phyloP scores from a whole-genome alignment of 2,797 vertebrate genomes.

The Ptychobarbus kaznakovi region DNA sequence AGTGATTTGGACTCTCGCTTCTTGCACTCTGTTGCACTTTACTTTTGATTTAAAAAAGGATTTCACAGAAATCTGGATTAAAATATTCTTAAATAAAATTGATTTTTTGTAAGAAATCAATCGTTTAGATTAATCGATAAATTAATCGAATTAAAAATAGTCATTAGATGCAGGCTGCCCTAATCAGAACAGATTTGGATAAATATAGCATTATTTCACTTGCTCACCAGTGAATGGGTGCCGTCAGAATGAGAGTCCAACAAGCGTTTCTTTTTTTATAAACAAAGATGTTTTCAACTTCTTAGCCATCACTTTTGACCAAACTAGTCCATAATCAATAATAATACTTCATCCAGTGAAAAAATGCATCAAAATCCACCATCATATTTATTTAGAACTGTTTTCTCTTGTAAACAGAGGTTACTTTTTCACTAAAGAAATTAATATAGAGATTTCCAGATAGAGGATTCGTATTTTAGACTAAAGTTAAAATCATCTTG shows the following conservation, averaged over 20 bases:
- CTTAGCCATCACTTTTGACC: background rate
- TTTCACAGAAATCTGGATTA: no score
- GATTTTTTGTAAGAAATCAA: no score
- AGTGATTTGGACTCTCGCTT: no score
- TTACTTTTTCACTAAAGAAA: background rate
- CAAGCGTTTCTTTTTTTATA: no score
- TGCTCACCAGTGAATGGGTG: background rate
- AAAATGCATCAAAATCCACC: background rate
- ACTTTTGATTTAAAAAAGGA: no score
- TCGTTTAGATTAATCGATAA: no score
- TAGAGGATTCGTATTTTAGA: background rate
- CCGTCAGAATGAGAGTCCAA: background rate
- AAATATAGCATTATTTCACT: background rate
- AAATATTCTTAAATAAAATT: no score
- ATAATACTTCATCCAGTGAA: background rate
- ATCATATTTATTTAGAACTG: background rate
- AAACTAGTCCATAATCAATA: background rate
- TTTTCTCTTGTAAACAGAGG: background rate
- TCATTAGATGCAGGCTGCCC: no score
- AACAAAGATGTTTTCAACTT: background rate
- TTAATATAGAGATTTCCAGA: background rate
- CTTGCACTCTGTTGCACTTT: no score
- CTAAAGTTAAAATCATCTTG: background rate
- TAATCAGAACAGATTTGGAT: no score
- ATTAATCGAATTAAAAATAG: no score